Evolutionary conservation across 2,113 vertebrate genomes (phyloP), one percentile per base, ranked within the genome.

Genomic region (Calidris pygmaea): DNA sequence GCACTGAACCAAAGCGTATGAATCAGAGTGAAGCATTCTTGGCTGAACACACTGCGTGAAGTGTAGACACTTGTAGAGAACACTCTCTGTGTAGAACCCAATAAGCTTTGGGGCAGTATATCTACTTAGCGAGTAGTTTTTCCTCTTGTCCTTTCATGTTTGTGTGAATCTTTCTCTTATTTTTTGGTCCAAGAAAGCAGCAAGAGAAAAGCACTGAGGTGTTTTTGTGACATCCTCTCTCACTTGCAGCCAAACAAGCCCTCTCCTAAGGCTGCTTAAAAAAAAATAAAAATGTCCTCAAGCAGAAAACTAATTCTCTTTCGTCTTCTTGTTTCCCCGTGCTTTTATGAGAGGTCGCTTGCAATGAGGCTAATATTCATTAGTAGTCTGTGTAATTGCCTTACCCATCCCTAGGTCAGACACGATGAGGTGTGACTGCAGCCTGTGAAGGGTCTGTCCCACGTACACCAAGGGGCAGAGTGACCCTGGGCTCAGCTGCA

Each of bases 1-100:
- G 94, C 96, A 97, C 95, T 96, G 97, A 97, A 98, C 96, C 97
- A 97, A 97, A 96, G 95, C 9, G 2, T 87, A 85, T 89, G 60
- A 90, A 93, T 97, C 92, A 24, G 85, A 95, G 96, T 80, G 87
- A 79, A 32, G 76, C 84, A 60, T 96, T 96, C 95, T 90, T 97
- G 97, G 95, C 95, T 97, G 95, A 96, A 96, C 96, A 94, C 29
- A 2, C 95, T 45, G 60, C 0, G 0, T 95, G 93, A 91, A 95
- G 93, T 65, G 76, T 75, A 85, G 94, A 67, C 59, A 23, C 96
- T 96, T 85, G 93, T 72, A 86, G 58, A 80, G 89, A 87, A 67
- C 63, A 34, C 63, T 59, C 47, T 78, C 65, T 39, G 17, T 85
- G 80, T 56, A 65, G 66, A 92, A 17, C 79, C 29, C 88, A 67